Base-by-base conservation (phyloP, 2,888 invertebrate genomes). In the Chloroclystis v-ata region DNA sequence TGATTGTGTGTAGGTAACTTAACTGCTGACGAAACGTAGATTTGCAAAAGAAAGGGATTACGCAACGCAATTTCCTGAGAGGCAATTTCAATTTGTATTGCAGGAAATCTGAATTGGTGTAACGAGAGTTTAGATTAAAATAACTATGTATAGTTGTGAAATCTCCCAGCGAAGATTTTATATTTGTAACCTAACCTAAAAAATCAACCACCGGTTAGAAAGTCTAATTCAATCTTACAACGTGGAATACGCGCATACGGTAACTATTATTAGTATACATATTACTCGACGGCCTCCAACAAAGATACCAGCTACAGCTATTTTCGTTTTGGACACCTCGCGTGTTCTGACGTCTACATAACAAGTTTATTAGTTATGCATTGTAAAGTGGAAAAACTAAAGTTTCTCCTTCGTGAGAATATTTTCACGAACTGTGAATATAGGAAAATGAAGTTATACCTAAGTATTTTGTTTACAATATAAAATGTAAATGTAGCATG, bases 201-300 rank as follows among this genome's bases (percentile, higher is more conserved):
- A 4, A 12, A n/a, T 12, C 10, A 25, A 43, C 29, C 32, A 39
- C 43, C 38, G 37, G 35, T 29, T 32, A 4, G 20, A 24, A 32
- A 41, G 10, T 41, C 30, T 33, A 16, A 14, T 28, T n/a, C n/a
- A n/a, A n/a, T n/a, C n/a, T n/a, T n/a, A n/a, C n/a, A n/a, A 28
- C 20, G 30, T 28, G 29, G 12, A 40, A 37, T 48, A 49, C 42
- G 42, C 42, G 47, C 46, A 65, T 63, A 63, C 63, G 60, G 61
- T 65, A 53, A 59, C 75, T 83, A 83, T 78, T 74, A 78, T 76
- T 84, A 83, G 80, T 67, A 38, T 35, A 49, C 59, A 61, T 72
- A 73, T 69, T 79, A 78, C 81, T 69, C 60, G 65, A 67, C 71
- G 82, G 80, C 83, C 86, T 82, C 84, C 79, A 79, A 76, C 76